A percentile compares a stretch with the other conserved stretches of the same genome.
These are phyloP conservation scores for Tragelaphus imberbis DNA, from an alignment of 2,113 vertebrate genomes.

Conservation along the genomic window DNA sequence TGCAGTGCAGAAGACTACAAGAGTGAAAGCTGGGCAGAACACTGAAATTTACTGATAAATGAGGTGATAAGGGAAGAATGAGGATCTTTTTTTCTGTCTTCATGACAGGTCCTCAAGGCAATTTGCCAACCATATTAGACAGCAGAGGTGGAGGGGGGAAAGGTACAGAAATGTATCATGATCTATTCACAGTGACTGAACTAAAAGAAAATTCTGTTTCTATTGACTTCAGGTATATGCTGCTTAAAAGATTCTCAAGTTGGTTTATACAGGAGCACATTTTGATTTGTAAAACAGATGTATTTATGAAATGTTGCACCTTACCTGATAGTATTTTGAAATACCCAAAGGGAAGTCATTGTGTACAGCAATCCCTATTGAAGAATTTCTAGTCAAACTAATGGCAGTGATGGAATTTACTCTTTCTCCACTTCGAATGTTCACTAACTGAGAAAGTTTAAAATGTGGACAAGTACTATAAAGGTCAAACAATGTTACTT, in stretches of 20 bases:
- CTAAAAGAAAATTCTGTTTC: conserved; percentile 7
- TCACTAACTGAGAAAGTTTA: background rate
- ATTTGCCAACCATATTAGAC: background rate
- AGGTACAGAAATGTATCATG: background rate
- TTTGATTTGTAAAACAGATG: background rate
- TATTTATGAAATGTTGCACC: background rate
- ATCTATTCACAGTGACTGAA: background rate
- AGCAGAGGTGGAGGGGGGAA: accelerated
- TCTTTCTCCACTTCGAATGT: background rate
- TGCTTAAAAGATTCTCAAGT: background rate
- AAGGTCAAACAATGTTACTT: background rate
- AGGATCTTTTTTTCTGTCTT: background rate
- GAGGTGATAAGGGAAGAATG: background rate
- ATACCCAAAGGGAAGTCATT: background rate
- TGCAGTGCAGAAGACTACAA: background rate
- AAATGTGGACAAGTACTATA: background rate
- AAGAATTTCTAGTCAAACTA: conserved; percentile 7
- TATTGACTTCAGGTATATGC: background rate
- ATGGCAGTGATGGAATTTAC: background rate
- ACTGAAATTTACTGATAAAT: conserved; percentile 18
- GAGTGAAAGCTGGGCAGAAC: background rate
- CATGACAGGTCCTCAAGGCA: conserved; percentile 6
- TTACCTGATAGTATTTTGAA: background rate
- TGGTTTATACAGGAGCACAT: background rate
- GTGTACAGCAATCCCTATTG: background rate